Evolutionary conservation across 1,140 invertebrate species (phyloP).

Genomic region (Archivesica marissinica): DNA sequence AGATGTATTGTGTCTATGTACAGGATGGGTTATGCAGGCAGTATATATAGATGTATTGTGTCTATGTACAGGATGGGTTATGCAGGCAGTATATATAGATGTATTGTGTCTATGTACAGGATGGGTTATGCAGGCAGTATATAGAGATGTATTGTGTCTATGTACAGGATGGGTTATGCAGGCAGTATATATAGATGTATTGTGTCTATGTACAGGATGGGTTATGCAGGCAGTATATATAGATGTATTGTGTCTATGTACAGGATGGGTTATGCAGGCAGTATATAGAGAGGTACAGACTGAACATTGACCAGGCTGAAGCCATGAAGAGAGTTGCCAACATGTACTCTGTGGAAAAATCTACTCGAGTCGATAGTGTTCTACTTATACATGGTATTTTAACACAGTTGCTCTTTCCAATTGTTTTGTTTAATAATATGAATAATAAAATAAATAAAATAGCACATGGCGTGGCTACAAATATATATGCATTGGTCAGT

Average conservation of each 20-base stretch:
- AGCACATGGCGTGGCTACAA: no score
- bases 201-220: no score
- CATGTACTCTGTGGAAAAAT: slow-evolving; percentile 67
- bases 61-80: no score
- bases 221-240: neutral
- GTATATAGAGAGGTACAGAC: slow-evolving; percentile 67
- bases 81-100: no score
- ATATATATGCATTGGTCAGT: no score
- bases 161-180: neutral
- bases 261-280: slow-evolving; percentile 68
- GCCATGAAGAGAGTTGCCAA: slow-evolving; percentile 71
- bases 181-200: no score
- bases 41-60: no score
- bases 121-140: neutral
- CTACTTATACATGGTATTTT: slow-evolving; percentile 77
- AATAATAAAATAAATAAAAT: no score
- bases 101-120: no score
- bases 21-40: no score
- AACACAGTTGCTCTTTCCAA: neutral
- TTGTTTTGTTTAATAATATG: neutral
- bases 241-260: slow-evolving; percentile 3
- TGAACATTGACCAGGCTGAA: slow-evolving; percentile 75
- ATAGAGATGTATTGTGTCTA: neutral
- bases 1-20: no score
- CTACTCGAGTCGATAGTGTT: slow-evolving; percentile 53